Evolutionary conservation across 2,113 vertebrate genomes (phyloP).

Genomic region (Caretta caretta): DNA sequence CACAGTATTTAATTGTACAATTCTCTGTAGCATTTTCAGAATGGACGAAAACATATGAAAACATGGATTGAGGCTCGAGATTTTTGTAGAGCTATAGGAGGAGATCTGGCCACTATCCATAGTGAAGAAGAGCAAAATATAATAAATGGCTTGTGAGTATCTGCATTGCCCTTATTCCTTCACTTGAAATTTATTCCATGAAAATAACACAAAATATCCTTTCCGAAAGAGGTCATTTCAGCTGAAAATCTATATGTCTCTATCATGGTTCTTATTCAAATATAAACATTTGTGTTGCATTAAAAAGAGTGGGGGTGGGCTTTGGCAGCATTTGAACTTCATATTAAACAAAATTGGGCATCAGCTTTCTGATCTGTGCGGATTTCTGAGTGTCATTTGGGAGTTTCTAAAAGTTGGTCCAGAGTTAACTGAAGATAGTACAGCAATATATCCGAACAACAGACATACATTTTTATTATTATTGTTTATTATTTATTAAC

Average conservation of each 20-base stretch:
- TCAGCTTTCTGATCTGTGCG: neutral
- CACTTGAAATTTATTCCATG: neutral
- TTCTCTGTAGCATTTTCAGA: conserved; percentile 70
- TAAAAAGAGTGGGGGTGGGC: neutral
- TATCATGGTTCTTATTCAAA: neutral
- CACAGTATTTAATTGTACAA: neutral
- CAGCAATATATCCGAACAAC: neutral
- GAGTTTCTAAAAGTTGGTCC: neutral
- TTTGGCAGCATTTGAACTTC: neutral
- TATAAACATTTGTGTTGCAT: neutral
- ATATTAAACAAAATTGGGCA: neutral
- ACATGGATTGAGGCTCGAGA: conserved; percentile 89
- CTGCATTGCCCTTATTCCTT: neutral
- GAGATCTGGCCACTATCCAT: conserved; percentile 88
- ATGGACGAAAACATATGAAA: conserved; percentile 77
- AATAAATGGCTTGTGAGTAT: conserved; percentile 71
- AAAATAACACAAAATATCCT: accelerated
- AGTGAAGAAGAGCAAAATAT: conserved; percentile 71
- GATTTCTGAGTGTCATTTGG: neutral
- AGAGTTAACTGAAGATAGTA: neutral
- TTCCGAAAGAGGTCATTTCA: neutral
- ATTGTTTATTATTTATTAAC: neutral
- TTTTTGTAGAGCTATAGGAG: conserved; percentile 89
- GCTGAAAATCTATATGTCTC: neutral
- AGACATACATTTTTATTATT: neutral